These are phyloP conservation scores for Timandra comae DNA, from an alignment of 2,888 invertebrate species.

Conservation along the genomic window DNA sequence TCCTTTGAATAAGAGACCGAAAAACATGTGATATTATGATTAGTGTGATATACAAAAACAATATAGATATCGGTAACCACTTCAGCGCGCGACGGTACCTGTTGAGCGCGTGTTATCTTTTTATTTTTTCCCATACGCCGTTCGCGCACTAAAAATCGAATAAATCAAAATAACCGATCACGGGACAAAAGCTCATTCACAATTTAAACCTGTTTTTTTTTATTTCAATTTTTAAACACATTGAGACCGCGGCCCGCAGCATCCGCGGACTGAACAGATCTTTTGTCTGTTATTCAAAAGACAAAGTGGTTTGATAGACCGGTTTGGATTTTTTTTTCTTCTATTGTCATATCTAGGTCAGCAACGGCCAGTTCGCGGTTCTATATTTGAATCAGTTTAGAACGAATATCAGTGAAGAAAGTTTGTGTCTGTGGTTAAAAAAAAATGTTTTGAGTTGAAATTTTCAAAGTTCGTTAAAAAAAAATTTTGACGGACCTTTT, in stretches of 20 bases:
- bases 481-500: no score
- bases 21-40: no score
- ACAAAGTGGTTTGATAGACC: constrained; percentile 59
- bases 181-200: constrained; percentile 65
- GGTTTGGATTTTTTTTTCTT: constrained; percentile 48
- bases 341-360: constrained; percentile 60
- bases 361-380: constrained; percentile 48
- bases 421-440: constrained; percentile 6
- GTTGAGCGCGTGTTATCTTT: constrained; percentile 65
- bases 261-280: constrained; percentile 64
- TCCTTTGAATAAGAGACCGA: no score
- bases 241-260: constrained; percentile 54
- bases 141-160: constrained; percentile 68
- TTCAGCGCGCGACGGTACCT: constrained; percentile 53
- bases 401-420: constrained; percentile 29
- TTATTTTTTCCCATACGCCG: constrained; percentile 54
- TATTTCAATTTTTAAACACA: constrained; percentile 38
- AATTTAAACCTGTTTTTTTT: constrained; percentile 61
- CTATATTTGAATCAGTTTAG: constrained; percentile 40
- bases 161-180: constrained; percentile 75
- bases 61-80: no score
- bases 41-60: no score
- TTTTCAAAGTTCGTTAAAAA: no score
- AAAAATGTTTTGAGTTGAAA: no score
- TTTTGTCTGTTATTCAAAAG: constrained; percentile 58